Evolutionary conservation across 2,888 invertebrate species (phyloP).

Genomic region (Euclidia mi): DNA sequence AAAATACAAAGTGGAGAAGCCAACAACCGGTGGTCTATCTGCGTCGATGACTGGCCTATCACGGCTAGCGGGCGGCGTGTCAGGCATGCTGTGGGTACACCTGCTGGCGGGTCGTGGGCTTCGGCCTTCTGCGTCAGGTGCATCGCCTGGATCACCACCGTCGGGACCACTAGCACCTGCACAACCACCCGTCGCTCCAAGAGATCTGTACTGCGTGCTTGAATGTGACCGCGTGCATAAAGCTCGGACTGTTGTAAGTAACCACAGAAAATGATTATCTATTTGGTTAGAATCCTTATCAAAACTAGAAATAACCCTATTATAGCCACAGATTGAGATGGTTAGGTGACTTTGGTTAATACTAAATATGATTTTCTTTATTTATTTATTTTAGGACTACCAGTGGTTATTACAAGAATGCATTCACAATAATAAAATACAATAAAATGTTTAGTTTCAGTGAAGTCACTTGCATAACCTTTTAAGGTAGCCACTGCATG

Average conservation of each 20-base stretch:
- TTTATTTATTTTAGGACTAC: too few species aligned
- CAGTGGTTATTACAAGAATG: too few species aligned
- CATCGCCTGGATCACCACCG: conserved; percentile 93
- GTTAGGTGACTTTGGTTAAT: too few species aligned
- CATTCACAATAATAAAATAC: too few species aligned
- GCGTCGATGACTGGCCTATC: conserved; percentile 89
- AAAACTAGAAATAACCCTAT: too few species aligned
- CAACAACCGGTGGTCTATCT: conserved; percentile 89
- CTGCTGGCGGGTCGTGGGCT: conserved; percentile 96
- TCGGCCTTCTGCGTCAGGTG: conserved; percentile 92
- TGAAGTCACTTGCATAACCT: too few species aligned
- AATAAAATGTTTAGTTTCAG: too few species aligned
- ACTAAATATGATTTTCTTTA: too few species aligned
- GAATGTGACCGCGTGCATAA: conserved; percentile 99
- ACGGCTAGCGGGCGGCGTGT: conserved; percentile 90
- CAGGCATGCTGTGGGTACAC: conserved; percentile 97
- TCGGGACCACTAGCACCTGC: conserved; percentile 90
- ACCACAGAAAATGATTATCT: too few species aligned
- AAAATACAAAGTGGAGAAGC: conserved; percentile 97
- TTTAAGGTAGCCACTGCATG: too few species aligned
- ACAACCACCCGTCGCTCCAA: conserved; percentile 83
- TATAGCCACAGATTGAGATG: too few species aligned
- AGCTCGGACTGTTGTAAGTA: conserved; percentile 96
- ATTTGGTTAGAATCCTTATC: too few species aligned
- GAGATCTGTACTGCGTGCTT: conserved; percentile 99